Evolutionary conservation across 2,888 invertebrate genomes (phyloP).

Genomic region (Conops quadrifasciatus): DNA sequence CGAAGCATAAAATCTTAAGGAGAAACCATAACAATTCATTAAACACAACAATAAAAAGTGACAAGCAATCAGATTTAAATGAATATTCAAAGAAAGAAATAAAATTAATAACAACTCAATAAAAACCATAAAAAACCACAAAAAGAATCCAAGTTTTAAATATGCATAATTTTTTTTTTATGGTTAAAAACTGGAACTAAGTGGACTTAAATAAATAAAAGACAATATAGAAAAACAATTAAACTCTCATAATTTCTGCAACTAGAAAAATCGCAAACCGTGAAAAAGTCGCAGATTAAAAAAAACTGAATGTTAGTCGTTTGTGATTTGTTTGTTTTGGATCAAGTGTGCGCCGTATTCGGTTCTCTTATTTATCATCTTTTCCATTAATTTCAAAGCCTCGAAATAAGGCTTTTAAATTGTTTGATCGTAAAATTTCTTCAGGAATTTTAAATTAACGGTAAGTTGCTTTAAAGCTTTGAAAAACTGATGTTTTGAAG

Average conservation of each 20-base stretch:
- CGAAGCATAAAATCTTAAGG: slow-evolving; percentile 42
- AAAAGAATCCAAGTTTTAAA: neutral
- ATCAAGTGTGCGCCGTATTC: no score
- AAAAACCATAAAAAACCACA: neutral
- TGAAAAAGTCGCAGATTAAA: no score
- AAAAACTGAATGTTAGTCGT: no score
- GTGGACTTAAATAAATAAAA: neutral
- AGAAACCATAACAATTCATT: slow-evolving; percentile 30
- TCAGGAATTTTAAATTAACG: no score
- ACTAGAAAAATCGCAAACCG: no score
- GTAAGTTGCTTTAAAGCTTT: neutral
- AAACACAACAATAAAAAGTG: slow-evolving; percentile 11
- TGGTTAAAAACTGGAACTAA: neutral
- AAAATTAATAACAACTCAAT: neutral
- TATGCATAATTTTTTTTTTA: neutral
- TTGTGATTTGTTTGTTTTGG: no score
- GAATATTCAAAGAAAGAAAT: neutral
- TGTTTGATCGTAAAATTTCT: no score
- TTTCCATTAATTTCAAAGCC: no score
- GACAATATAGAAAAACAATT: neutral
- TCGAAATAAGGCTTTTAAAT: no score
- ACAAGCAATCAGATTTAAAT: slow-evolving; percentile 29
- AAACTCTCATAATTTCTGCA: no score
- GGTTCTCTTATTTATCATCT: no score
- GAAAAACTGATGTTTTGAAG: no score